A percentile compares a stretch with the other conserved stretches of the same genome.
These are phyloP conservation scores for Megalops cyprinoides DNA, from an alignment of 2,797 vertebrate species.

Conservation along the genomic window DNA sequence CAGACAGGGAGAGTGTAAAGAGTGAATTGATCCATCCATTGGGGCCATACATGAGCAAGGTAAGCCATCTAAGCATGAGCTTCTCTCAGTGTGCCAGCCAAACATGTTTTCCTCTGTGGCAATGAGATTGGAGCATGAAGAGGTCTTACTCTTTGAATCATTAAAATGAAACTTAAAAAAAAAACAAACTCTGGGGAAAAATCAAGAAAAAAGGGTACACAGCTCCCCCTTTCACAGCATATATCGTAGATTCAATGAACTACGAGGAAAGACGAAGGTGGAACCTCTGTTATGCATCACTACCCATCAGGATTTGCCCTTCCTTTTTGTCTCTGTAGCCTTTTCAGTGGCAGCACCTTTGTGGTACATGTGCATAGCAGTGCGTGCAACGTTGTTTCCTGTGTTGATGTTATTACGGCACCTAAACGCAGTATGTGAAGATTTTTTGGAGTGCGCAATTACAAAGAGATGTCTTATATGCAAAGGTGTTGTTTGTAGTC, in stretches of 20 bases:
- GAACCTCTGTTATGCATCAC: no score
- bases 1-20: background rate
- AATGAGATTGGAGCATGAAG: background rate
- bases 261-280: background rate
- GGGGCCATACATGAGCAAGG: background rate
- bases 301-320: no score
- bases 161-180: background rate
- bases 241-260: background rate
- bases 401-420: constrained; percentile 16
- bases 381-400: background rate
- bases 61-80: background rate
- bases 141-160: background rate
- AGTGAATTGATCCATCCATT: background rate
- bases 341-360: background rate
- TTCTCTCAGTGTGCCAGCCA: background rate
- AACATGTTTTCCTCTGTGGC: background rate
- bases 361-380: background rate
- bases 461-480: background rate
- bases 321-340: background rate
- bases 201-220: background rate
- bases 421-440: background rate
- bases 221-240: background rate
- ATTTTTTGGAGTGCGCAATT: background rate
- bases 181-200: background rate
- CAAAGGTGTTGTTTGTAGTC: background rate